Conservation (phyloP, 2,888 invertebrate genomes). For the Ligdia adustata region DNA sequence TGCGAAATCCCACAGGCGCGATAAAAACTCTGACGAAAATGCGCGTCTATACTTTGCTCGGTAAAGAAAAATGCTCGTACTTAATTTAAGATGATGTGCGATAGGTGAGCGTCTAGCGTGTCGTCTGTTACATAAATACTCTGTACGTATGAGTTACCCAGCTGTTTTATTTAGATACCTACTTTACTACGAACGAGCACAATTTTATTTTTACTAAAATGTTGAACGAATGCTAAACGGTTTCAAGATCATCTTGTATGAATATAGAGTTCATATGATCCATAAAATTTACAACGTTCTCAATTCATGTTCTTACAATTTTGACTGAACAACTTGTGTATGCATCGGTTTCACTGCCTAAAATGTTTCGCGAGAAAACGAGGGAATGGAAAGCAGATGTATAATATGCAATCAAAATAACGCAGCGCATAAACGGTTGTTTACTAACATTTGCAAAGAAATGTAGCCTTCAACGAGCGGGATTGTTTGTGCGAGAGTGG, state of each 20-base stretch:
- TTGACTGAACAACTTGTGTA: slow-evolving; percentile 12
- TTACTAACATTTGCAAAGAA: slow-evolving; percentile 52
- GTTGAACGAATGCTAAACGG: slow-evolving; percentile 2
- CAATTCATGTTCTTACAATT: slow-evolving; percentile 20
- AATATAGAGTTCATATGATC: slow-evolving; percentile 13
- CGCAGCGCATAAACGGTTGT: slow-evolving; percentile 36
- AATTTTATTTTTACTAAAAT: too few relatives aligned
- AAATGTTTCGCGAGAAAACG: slow-evolving; percentile 8
- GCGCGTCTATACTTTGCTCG: slow-evolving; percentile 43
- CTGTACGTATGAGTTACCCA: slow-evolving; percentile 17
- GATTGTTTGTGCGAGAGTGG: slow-evolving; percentile 59
- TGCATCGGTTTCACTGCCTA: slow-evolving; percentile 13
- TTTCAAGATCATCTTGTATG: slow-evolving; percentile 1
- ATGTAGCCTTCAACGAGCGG: slow-evolving; percentile 42
- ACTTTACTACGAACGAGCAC: too few relatives aligned
- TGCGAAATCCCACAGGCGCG: slow-evolving; percentile 42
- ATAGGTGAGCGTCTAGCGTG: slow-evolving; percentile 37
- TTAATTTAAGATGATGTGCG: slow-evolving; percentile 51
- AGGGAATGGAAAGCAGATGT: slow-evolving; percentile 9
- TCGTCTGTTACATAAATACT: slow-evolving; percentile 33
- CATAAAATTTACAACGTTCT: slow-evolving; percentile 17
- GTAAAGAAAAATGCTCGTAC: slow-evolving; percentile 46
- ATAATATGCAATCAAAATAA: slow-evolving; percentile 29
- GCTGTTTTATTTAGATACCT: slow-evolving; percentile 8
- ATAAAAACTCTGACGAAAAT: slow-evolving; percentile 53